A percentile compares a stretch with the other conserved stretches of the same genome.
Conservation (phyloP, 2,113 vertebrate species). For the Butorides virescens region DNA sequence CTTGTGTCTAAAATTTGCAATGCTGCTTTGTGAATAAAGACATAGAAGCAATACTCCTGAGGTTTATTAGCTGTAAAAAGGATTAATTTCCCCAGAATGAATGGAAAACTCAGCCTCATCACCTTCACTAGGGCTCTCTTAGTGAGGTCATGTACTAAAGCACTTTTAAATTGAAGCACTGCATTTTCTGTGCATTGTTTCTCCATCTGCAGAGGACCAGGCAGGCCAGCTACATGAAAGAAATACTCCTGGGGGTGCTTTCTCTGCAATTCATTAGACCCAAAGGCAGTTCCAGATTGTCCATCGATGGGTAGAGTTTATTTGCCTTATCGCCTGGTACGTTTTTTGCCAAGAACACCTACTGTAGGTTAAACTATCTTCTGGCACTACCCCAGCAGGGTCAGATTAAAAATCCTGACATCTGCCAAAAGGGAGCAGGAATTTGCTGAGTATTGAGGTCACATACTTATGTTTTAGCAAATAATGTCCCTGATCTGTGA, state of each 20-base stretch:
- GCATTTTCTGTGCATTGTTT: slow-evolving; percentile 32
- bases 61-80: slow-evolving; percentile 33
- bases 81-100: slow-evolving; percentile 29
- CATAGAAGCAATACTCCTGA: not conserved
- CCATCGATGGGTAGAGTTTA: not conserved
- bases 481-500: not conserved
- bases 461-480: slow-evolving; percentile 21
- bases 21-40: slow-evolving; percentile 8
- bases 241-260: not conserved
- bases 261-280: not conserved
- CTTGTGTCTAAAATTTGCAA: not conserved
- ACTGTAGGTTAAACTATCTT: not conserved
- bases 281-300: not conserved
- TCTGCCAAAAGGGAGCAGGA: slow-evolving; percentile 18
- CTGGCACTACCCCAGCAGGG: not conserved
- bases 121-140: slow-evolving; percentile 6
- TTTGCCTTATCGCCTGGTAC: not conserved
- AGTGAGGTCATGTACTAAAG: slow-evolving; percentile 17
- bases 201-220: slow-evolving; percentile 21
- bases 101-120: slow-evolving; percentile 35
- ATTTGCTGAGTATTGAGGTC: slow-evolving; percentile 32
- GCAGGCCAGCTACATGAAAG: not conserved
- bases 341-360: not conserved
- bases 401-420: not conserved
- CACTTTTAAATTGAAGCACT: not conserved